Conservation (phyloP, 2,888 invertebrate species). For the Drosophila yooni region DNA sequence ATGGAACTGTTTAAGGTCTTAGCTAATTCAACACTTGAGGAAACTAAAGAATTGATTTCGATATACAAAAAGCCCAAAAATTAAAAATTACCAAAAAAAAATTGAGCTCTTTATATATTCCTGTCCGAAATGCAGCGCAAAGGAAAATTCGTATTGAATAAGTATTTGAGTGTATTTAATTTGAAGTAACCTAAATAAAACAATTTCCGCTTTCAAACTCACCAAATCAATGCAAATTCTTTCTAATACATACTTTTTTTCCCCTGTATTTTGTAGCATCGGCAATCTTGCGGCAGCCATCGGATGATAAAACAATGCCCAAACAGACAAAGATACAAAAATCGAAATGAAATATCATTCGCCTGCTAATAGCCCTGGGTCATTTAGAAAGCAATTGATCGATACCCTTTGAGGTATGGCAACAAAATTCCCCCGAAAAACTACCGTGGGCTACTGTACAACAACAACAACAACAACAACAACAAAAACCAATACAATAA, state of each 20-base stretch:
- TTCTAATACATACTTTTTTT: neutral
- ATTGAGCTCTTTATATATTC: neutral
- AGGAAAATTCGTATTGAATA: neutral
- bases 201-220: neutral
- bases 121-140: neutral
- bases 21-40: neutral
- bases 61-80: neutral
- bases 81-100: neutral
- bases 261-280: neutral
- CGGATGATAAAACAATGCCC: conserved; percentile 44
- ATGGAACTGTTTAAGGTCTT: neutral
- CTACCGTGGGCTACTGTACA: conserved; percentile 77
- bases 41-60: neutral
- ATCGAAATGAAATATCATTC: conserved; percentile 70
- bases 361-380: conserved; percentile 63
- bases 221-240: neutral
- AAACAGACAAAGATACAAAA: conserved; percentile 21
- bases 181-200: neutral
- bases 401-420: conserved; percentile 46
- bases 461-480: neutral
- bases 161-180: neutral
- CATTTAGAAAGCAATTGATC: conserved; percentile 81
- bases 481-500: neutral
- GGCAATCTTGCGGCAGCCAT: conserved; percentile 3
- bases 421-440: conserved; percentile 36